Evolutionary conservation across 1,140 invertebrate species (phyloP).

Genomic region (Neoseiulus cucumeris): DNA sequence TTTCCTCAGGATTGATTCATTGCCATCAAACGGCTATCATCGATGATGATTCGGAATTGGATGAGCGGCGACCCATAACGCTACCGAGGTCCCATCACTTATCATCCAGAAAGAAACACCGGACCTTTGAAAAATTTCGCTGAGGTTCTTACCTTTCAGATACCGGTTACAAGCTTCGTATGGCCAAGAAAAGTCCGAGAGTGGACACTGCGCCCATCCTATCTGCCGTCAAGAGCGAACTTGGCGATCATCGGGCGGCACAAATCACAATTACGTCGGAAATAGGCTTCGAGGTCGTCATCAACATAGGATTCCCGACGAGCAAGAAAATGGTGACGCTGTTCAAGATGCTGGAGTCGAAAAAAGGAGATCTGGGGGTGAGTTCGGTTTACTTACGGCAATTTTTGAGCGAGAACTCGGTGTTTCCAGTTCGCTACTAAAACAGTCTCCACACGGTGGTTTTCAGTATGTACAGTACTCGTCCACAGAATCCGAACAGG

Average conservation of each 20-base stretch:
- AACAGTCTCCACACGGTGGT: too few species aligned
- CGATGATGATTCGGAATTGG: too few species aligned
- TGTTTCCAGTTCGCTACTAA: too few species aligned
- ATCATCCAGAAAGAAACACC: too few species aligned
- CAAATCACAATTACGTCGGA: not conserved
- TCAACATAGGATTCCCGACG: not conserved
- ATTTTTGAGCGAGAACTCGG: too few species aligned
- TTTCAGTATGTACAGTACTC: too few species aligned
- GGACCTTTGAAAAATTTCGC: too few species aligned
- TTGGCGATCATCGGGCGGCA: not conserved
- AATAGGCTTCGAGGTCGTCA: not conserved
- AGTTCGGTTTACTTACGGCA: conserved; percentile 28
- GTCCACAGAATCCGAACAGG: too few species aligned
- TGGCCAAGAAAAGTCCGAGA: not conserved
- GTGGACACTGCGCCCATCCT: not conserved
- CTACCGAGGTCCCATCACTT: too few species aligned
- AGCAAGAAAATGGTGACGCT: not conserved
- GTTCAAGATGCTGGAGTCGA: not conserved
- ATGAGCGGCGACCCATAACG: too few species aligned
- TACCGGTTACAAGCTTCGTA: not conserved
- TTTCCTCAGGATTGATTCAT: too few species aligned
- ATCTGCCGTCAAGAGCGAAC: not conserved
- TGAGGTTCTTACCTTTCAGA: not conserved
- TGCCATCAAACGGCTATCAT: too few species aligned
- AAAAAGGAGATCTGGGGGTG: conserved; percentile 35